Conservation (phyloP, 2,797 vertebrate genomes). For the Erithacus rubecula region DNA sequence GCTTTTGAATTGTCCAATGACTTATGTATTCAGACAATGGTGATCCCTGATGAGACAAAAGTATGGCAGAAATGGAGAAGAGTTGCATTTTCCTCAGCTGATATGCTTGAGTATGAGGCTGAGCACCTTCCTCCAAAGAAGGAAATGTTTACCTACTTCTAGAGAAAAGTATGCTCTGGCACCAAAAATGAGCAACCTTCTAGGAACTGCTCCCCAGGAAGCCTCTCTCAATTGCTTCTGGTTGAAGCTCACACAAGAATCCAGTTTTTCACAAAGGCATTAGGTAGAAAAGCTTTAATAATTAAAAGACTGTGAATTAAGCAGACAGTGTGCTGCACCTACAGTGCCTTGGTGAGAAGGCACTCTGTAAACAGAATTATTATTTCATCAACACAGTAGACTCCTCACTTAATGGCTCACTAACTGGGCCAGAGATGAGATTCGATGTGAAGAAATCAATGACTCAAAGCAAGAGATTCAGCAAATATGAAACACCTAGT, state of each 20-base stretch:
- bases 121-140: not conserved
- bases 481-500: conserved; percentile 60
- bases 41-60: not conserved
- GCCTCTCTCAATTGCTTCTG: not conserved
- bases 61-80: not conserved
- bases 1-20: not conserved
- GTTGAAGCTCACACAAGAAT: not conserved
- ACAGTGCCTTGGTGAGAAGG: conserved; percentile 42
- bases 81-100: not conserved
- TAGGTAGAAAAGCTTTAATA: conserved; percentile 59
- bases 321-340: conserved; percentile 26
- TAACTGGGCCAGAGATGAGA: conserved; percentile 58
- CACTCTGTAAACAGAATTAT: conserved; percentile 59
- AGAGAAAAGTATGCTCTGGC: conserved; percentile 28
- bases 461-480: conserved; percentile 47
- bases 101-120: not conserved
- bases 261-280: conserved; percentile 39
- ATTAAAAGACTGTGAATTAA: conserved; percentile 60
- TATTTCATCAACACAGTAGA: conserved; percentile 67
- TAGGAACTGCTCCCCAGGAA: not conserved
- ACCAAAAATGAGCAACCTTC: not conserved
- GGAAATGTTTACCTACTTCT: conserved; percentile 45
- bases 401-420: conserved; percentile 61
- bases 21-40: not conserved
- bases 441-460: conserved; percentile 55